Percentiles rank a stretch among this genome's conserved stretches.
Evolutionary conservation across 2,888 invertebrate genomes (phyloP).

Genomic region (Brachylomia viminalis): DNA sequence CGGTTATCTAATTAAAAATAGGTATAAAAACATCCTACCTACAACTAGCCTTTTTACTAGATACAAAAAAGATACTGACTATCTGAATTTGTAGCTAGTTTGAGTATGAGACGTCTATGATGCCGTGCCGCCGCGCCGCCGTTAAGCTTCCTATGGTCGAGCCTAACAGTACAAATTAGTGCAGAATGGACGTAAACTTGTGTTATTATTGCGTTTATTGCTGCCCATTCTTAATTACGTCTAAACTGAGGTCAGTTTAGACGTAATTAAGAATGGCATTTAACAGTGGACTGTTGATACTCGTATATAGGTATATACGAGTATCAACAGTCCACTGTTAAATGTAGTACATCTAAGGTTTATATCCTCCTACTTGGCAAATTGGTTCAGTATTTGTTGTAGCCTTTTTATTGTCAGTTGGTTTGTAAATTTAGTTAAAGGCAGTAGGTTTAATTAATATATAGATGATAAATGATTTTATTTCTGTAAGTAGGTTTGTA

Average conservation of each 20-base stretch:
- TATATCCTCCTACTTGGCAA: constrained; percentile 10
- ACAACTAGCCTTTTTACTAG: background rate
- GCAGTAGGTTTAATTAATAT: background rate
- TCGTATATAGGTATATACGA: too few species aligned
- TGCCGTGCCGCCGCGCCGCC: too few species aligned
- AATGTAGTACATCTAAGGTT: constrained; percentile 10
- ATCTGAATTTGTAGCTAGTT: background rate
- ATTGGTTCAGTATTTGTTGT: background rate
- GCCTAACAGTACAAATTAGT: constrained; percentile 45
- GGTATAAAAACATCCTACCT: background rate
- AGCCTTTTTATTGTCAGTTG: background rate
- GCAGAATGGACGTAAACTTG: constrained; percentile 54
- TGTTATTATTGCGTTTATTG: constrained; percentile 56
- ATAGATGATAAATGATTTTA: too few species aligned
- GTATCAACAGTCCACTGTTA: constrained; percentile 19
- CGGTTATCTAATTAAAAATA: background rate
- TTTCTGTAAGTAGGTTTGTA: too few species aligned
- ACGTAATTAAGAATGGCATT: too few species aligned
- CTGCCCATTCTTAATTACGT: constrained; percentile 39
- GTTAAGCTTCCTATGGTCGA: constrained; percentile 21
- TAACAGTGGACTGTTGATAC: too few species aligned
- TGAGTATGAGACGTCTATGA: constrained; percentile 11
- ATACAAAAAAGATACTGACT: background rate
- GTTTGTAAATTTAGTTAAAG: background rate
- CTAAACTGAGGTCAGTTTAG: too few species aligned